Evolutionary conservation across 2,113 vertebrate species (phyloP).

Genomic region (Rattus norvegicus): DNA sequence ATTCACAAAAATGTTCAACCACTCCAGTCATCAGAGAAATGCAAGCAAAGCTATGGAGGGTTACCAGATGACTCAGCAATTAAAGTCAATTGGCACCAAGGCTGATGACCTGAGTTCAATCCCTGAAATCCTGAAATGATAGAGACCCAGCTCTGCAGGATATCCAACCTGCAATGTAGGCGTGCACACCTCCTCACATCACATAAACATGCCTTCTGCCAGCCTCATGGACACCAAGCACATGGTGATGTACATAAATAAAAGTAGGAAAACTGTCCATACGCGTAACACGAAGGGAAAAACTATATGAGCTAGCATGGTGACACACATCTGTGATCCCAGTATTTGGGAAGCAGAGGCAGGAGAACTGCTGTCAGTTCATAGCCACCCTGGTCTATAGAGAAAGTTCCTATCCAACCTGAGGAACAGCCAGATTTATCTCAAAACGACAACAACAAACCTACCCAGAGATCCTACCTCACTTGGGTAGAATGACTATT

Average conservation of each 20-base stretch:
- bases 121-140: neutral
- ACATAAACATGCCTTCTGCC: neutral
- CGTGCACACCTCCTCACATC: neutral
- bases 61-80: neutral
- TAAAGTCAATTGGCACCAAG: neutral
- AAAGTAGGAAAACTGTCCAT: neutral
- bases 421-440: neutral
- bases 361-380: neutral
- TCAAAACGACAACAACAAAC: neutral
- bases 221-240: neutral
- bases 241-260: neutral
- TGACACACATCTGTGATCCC: neutral
- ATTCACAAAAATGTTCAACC: neutral
- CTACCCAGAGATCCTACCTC: neutral
- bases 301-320: neutral
- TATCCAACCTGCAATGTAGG: neutral
- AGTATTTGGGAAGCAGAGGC: neutral
- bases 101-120: neutral
- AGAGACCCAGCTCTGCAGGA: neutral
- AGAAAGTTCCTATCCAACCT: neutral
- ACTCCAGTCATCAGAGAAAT: neutral
- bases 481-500: neutral
- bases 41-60: neutral
- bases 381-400: neutral
- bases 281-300: neutral